phyloP scores from a whole-genome alignment of 2,113 vertebrate species.

The Parus major region DNA sequence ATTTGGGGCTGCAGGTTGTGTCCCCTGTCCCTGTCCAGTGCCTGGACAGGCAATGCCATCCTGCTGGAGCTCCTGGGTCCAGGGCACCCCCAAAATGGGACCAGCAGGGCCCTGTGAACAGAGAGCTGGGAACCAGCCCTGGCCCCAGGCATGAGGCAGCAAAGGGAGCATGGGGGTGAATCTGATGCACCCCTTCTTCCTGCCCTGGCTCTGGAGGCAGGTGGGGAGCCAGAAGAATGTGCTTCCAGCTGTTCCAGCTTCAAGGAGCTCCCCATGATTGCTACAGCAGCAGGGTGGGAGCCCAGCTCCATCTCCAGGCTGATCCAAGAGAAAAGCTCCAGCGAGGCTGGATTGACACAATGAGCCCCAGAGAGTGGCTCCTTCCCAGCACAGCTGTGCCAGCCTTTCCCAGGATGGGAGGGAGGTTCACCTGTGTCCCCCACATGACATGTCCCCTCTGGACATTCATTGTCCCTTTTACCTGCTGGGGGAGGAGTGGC shows the following conservation, averaged over 20 bases:
- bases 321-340: background rate
- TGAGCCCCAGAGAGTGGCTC: background rate
- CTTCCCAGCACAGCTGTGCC: background rate
- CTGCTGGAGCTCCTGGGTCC: background rate
- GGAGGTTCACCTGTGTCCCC: background rate
- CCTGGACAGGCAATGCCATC: background rate
- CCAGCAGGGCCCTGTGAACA: background rate
- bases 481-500: conserved; percentile 40
- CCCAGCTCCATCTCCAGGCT: background rate
- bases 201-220: background rate
- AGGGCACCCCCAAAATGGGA: background rate
- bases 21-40: background rate
- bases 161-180: background rate
- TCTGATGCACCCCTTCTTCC: background rate
- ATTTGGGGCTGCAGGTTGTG: background rate
- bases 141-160: background rate
- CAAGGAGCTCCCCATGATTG: background rate
- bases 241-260: background rate
- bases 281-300: background rate
- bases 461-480: background rate
- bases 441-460: background rate
- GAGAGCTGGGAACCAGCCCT: background rate
- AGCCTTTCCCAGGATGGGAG: background rate
- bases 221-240: background rate
- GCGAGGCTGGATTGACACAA: background rate